Percentiles rank a stretch among this genome's conserved stretches.
Evolutionary conservation across 2,888 invertebrate genomes (phyloP).

Genomic region (Limnephilus auricula): DNA sequence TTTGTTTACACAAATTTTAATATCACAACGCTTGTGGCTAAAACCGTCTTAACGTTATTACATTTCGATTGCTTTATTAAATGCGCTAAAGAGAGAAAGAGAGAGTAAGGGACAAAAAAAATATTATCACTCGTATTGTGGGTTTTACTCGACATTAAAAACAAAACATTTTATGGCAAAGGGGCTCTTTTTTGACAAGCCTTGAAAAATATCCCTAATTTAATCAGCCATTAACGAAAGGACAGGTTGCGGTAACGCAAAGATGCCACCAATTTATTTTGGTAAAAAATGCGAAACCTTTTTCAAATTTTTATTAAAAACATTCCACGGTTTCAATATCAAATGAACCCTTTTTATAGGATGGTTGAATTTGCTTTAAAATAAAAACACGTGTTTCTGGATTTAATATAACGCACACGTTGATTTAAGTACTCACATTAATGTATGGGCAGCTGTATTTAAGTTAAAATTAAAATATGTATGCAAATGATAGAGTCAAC

Average conservation of each 20-base stretch:
- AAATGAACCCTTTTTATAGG: background rate
- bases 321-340: background rate
- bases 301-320: constrained; percentile 1
- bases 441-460: no score
- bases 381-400: background rate
- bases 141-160: background rate
- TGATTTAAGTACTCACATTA: background rate
- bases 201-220: background rate
- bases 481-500: no score
- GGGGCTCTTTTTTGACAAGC: background rate
- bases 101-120: background rate
- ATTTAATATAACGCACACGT: background rate
- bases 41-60: constrained; percentile 27
- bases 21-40: constrained; percentile 3
- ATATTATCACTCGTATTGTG: constrained; percentile 7
- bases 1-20: background rate
- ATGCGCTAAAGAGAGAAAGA: background rate
- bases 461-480: no score
- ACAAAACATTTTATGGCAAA: background rate
- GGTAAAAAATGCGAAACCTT: constrained; percentile 3
- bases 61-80: constrained; percentile 32
- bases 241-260: background rate
- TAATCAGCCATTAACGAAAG: background rate
- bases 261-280: background rate
- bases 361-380: background rate